Base-by-base conservation (phyloP, 2,113 vertebrate species). In the Anhinga rufa region DNA sequence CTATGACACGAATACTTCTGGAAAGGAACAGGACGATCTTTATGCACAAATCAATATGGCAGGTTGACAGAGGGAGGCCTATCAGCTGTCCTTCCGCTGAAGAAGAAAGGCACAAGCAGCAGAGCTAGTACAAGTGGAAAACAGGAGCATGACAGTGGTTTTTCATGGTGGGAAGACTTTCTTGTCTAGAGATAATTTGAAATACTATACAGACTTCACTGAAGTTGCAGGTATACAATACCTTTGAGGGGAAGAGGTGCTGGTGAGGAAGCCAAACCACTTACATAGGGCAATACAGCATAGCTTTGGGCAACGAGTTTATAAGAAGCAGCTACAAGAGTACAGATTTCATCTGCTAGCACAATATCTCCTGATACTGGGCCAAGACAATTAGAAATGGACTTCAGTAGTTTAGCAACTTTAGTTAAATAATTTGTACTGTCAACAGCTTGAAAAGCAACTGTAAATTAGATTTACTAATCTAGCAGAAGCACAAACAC, bases 141-240 rank as follows among this genome's bases (percentile, higher is more conserved):
- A 57, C 40, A 28, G 36, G 2, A 2, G 2, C 7, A 29, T 0
- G 9, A 38, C 4, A 11, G 5, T 1, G 64, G 14, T 21, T 17
- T 40, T 68, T 34, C 42, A 32, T 9, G 19, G 51, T n/a, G 44
- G 10, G 12, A 17, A 74, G 36, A 38, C 28, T 38, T 42, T 46
- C 25, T 57, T 51, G 32, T 18, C 49, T 42, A 29, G 38, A 61
- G 57, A 61, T 9, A 48, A 12, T 0, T 1, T 42, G 40, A 28
- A 78, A 40, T 6, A 7, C 44, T 32, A 15, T 2, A 14, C 0
- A 2, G 38, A 52, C 38, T 20, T 68, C 15, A 7, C 5, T 22
- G 3, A 48, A 65, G 21, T 6, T 60, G 26, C 51, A 60, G 51
- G 19, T 42, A 17, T 16, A 28, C 5, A 9, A 18, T 10, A 42